phyloP scores from a whole-genome alignment of 2,888 invertebrate genomes.

The Agapostemon virescens region DNA sequence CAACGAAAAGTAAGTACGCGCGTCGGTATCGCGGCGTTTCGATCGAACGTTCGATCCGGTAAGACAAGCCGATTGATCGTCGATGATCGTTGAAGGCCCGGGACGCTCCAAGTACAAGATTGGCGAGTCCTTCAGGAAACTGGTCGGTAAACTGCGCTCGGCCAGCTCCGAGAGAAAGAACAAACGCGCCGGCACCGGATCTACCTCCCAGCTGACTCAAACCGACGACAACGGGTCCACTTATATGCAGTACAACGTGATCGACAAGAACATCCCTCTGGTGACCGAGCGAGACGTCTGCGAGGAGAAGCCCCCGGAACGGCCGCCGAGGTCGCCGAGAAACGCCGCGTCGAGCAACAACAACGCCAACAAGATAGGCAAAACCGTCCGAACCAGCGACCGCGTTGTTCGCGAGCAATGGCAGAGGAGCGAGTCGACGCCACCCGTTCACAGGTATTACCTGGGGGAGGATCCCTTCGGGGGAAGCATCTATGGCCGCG shows the following conservation, averaged over 20 bases:
- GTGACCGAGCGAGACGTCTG: constrained; percentile 69
- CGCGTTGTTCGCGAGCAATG: constrained; percentile 63
- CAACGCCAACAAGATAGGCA: constrained; percentile 52
- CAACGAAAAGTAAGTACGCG: constrained; percentile 66
- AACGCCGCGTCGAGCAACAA: constrained; percentile 44
- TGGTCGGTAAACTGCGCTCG: constrained; percentile 91
- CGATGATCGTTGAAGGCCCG: constrained; percentile 57
- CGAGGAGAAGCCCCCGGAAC: constrained; percentile 79
- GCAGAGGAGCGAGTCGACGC: constrained; percentile 75
- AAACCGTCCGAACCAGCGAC: constrained; percentile 66
- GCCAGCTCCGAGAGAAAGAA: constrained; percentile 86
- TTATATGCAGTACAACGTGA: constrained; percentile 83
- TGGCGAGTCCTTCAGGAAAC: constrained; percentile 90
- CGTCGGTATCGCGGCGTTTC: not conserved
- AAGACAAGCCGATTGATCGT: not conserved
- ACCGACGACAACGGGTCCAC: constrained; percentile 79
- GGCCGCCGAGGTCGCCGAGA: constrained; percentile 71
- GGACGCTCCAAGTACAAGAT: constrained; percentile 81
- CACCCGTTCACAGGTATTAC: constrained; percentile 89
- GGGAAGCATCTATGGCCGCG: constrained; percentile 90
- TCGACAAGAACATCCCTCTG: constrained; percentile 81
- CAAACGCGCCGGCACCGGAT: constrained; percentile 79
- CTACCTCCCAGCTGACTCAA: constrained; percentile 76
- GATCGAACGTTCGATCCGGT: not conserved
- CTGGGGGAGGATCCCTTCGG: constrained; percentile 93